Percentiles rank a stretch among this genome's conserved stretches.
Evolutionary conservation across 2,888 invertebrate species (phyloP).

Genomic region (Sylvicola fuscatus): DNA sequence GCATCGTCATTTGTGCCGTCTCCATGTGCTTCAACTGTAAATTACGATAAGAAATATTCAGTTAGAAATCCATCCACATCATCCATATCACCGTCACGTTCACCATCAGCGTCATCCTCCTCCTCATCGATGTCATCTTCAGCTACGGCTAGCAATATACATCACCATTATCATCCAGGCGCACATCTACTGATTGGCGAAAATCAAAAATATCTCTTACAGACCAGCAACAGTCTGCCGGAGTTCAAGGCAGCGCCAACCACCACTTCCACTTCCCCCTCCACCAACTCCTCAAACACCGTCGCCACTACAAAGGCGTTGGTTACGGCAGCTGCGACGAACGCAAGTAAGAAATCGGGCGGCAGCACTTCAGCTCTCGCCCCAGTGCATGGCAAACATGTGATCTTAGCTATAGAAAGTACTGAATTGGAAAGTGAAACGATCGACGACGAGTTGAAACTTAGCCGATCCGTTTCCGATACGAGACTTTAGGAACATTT

Average conservation of each 20-base stretch:
- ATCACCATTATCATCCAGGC: slow-evolving; percentile 1
- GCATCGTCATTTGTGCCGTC: too few relatives aligned
- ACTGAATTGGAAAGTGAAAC: too few relatives aligned
- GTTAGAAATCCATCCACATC: neutral
- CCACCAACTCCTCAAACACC: slow-evolving; percentile 1
- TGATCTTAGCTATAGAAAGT: slow-evolving; percentile 5
- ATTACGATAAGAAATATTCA: slow-evolving; percentile 1
- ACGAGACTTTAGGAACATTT: too few relatives aligned
- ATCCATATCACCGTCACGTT: too few relatives aligned
- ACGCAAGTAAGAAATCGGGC: slow-evolving; percentile 1
- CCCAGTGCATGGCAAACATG: slow-evolving; percentile 4
- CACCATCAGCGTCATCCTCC: too few relatives aligned
- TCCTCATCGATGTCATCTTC: too few relatives aligned
- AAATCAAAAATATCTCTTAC: neutral
- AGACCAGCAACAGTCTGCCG: neutral
- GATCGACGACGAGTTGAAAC: too few relatives aligned
- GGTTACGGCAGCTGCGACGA: neutral
- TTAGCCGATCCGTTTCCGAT: too few relatives aligned
- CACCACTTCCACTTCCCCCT: neutral
- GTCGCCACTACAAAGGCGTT: neutral
- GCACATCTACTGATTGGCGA: slow-evolving; percentile 1
- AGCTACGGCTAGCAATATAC: slow-evolving; percentile 1
- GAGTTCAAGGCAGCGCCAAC: neutral
- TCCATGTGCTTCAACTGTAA: neutral
- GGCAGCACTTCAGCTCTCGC: neutral